Base-by-base conservation (phyloP, 92 coral and sea anemone species). In the Isaurus tuberculatus region DNA sequence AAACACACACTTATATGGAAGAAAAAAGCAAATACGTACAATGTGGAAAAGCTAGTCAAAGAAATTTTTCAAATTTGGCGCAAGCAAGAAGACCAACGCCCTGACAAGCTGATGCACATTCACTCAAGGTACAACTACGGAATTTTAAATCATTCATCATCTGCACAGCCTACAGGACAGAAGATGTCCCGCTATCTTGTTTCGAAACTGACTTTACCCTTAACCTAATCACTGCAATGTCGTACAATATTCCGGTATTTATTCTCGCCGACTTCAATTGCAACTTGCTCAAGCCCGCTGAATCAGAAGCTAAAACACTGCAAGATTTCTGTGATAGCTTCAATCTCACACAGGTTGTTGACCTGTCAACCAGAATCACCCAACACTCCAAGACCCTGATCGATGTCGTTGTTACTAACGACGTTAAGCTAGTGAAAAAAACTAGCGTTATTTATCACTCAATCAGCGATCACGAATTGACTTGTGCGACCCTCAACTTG, bases 381-480 rank as follows among this genome's bases (percentile, higher is more conserved):
- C 66, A 80, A 64, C 26, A 5, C 71, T 86, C 89, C 57, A 65
- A 55, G 79, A 79, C 86, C n/a, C 64, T 86, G 65, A 33, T 87
- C 0, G 83, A 87, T 51, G 89, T 79, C 3, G 79, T 79, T 4
- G 64, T 88, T 3, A 44, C 82, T 60, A 43, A n/a, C 64, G 79
- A 73, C 11, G 85, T 65, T n/a, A 58, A 70, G 34, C 27, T 85
- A 8, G 69, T 84, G 14, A 78, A 36, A 49, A 82, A 79, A 85
- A 71, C 83, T 5, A 71, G 48, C 16, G 83, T 85, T 8, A 46
- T 89, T 10, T 23, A 79, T 27, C 81, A 40, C 65, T 85, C 83
- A 28, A 69, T 85, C 57, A 85, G 92, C 20, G 89, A 85, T 67
- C 87, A 73, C 65, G 90, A 87, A 29, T 53, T n/a, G n/a, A n/a